Percentiles rank a stretch among this genome's conserved stretches.
These are phyloP conservation scores for Menidia menidia DNA, from an alignment of 2,797 vertebrate species.

Conservation along the genomic window DNA sequence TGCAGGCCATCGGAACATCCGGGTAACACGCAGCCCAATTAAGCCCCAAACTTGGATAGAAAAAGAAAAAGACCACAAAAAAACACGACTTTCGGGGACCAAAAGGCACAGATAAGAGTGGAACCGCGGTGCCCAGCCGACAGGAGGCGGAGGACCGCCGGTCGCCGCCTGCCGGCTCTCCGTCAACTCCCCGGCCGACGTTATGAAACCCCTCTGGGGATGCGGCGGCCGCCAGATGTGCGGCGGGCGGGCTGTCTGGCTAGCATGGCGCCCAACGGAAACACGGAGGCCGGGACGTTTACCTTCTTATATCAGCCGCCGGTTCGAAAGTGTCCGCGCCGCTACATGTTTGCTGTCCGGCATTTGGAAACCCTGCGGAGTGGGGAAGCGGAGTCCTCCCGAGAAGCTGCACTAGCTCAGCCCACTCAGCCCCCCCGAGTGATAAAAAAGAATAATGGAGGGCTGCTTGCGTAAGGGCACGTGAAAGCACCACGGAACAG, in stretches of 20 bases:
- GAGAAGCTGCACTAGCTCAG: slow-evolving; percentile 21
- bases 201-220: slow-evolving; percentile 20
- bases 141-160: not conserved
- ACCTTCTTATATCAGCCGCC: slow-evolving; percentile 53
- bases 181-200: slow-evolving; percentile 28
- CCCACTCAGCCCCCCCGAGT: slow-evolving; percentile 20
- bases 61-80: too few relatives aligned
- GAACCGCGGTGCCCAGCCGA: not conserved
- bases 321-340: not conserved
- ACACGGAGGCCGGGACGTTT: slow-evolving; percentile 5
- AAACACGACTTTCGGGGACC: too few relatives aligned
- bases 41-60: too few relatives aligned
- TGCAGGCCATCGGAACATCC: too few relatives aligned
- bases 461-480: slow-evolving; percentile 36
- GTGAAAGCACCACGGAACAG: slow-evolving; percentile 10
- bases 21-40: too few relatives aligned
- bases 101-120: too few relatives aligned
- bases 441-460: slow-evolving; percentile 25
- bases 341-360: slow-evolving; percentile 44
- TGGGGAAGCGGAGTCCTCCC: not conserved
- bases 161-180: slow-evolving; percentile 19
- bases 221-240: slow-evolving; percentile 43
- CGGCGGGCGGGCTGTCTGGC: not conserved
- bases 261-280: not conserved
- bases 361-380: slow-evolving; percentile 1